These are phyloP conservation scores for Mesitornis unicolor DNA, from an alignment of 2,113 vertebrate species.

Conservation along the genomic window DNA sequence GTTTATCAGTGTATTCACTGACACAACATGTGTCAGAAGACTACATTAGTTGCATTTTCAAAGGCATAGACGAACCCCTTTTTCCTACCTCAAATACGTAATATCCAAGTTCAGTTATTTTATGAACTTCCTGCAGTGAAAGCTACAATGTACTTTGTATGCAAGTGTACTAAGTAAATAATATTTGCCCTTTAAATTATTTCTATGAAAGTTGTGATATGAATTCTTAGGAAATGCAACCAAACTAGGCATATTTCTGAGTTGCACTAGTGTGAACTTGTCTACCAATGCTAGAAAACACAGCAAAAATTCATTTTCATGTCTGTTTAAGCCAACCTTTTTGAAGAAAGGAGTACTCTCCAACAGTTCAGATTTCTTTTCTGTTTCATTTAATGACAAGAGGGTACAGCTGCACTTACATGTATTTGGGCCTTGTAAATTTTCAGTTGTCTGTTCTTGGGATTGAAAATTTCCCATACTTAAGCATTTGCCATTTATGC, in stretches of 20 bases:
- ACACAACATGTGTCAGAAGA: background rate
- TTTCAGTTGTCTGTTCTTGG: background rate
- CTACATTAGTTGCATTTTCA: background rate
- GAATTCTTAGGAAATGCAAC: background rate
- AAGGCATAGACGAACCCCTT: background rate
- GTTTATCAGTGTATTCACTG: slow-evolving; percentile 1
- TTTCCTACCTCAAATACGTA: background rate
- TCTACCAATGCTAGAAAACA: background rate
- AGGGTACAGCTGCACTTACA: background rate
- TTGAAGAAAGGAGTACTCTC: background rate
- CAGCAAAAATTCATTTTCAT: background rate
- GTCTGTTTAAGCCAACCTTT: background rate
- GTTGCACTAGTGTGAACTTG: background rate
- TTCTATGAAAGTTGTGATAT: background rate
- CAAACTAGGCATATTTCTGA: background rate
- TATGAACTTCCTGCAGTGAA: background rate
- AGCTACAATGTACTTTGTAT: background rate
- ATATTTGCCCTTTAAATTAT: background rate
- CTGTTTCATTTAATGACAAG: background rate
- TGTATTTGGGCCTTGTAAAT: background rate
- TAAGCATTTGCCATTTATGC: background rate
- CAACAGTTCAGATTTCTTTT: background rate
- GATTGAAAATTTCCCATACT: background rate
- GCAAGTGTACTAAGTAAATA: background rate
- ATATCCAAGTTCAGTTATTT: background rate